Evolutionary conservation across 2,888 invertebrate genomes (phyloP).

Genomic region (Torymus auratus): DNA sequence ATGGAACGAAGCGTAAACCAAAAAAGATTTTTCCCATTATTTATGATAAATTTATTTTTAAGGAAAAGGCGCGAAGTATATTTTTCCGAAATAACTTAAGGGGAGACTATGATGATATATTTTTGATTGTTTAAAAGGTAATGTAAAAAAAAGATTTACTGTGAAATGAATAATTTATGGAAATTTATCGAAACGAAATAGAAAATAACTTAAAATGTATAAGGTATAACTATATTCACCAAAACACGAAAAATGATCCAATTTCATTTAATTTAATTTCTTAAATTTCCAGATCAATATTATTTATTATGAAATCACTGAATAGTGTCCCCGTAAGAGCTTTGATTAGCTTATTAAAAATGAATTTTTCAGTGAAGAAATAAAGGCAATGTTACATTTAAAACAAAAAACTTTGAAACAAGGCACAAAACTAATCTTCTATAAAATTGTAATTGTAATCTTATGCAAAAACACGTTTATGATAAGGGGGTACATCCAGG

Average conservation of each 20-base stretch:
- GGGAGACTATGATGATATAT: conserved; percentile 10
- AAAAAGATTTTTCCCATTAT: conserved; percentile 24
- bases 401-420: neutral
- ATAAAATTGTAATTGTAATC: conserved; percentile 5
- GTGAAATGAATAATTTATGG: no score
- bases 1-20: neutral
- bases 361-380: conserved; percentile 10
- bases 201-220: no score
- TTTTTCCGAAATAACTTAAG: conserved; percentile 20
- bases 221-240: no score
- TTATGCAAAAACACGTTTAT: neutral
- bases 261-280: no score
- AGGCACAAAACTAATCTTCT: conserved; percentile 39
- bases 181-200: no score
- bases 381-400: conserved; percentile 11
- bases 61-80: conserved; percentile 3
- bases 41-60: conserved; percentile 36
- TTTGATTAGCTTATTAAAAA: neutral
- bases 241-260: no score
- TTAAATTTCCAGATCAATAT: neutral
- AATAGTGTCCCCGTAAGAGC: neutral
- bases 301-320: neutral
- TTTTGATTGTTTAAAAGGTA: neutral
- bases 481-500: conserved; percentile 13
- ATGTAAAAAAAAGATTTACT: no score